phyloP scores from a whole-genome alignment of 2,113 vertebrate genomes.

The Carlito syrichta region DNA sequence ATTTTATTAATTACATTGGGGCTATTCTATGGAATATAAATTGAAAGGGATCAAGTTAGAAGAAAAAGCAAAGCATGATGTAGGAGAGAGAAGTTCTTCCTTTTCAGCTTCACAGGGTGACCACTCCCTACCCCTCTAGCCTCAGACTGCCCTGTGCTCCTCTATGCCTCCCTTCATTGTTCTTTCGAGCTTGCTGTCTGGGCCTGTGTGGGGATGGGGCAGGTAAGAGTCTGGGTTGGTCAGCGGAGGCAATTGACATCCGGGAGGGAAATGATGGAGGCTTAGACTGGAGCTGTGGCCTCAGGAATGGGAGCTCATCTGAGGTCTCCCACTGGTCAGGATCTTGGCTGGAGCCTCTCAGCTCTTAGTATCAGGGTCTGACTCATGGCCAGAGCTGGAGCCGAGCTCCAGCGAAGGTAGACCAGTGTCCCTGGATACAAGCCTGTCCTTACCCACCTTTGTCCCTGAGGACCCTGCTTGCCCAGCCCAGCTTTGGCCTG shows the following conservation, averaged over 20 bases:
- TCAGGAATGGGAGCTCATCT: background rate
- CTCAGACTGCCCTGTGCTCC: background rate
- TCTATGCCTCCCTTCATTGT: background rate
- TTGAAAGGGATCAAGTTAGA: background rate
- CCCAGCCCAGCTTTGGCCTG: background rate
- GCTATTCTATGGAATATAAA: background rate
- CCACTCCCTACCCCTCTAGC: background rate
- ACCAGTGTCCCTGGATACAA: slow-evolving; percentile 54
- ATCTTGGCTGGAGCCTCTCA: background rate
- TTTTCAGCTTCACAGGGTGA: background rate
- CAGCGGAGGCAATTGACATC: background rate
- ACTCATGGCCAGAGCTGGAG: background rate
- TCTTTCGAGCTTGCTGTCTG: background rate
- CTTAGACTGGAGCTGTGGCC: background rate
- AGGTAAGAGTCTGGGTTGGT: background rate
- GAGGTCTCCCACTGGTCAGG: background rate
- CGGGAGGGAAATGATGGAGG: background rate
- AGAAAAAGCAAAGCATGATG: background rate
- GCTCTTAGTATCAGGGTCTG: rapidly evolving
- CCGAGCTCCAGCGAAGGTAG: background rate
- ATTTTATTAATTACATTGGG: background rate
- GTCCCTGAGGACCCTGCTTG: background rate
- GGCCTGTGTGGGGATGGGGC: background rate
- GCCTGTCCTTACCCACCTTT: slow-evolving; percentile 52
- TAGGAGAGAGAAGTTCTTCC: background rate